Evolutionary conservation across 2,113 vertebrate genomes (phyloP).

Genomic region (Cygnus buccinator): DNA sequence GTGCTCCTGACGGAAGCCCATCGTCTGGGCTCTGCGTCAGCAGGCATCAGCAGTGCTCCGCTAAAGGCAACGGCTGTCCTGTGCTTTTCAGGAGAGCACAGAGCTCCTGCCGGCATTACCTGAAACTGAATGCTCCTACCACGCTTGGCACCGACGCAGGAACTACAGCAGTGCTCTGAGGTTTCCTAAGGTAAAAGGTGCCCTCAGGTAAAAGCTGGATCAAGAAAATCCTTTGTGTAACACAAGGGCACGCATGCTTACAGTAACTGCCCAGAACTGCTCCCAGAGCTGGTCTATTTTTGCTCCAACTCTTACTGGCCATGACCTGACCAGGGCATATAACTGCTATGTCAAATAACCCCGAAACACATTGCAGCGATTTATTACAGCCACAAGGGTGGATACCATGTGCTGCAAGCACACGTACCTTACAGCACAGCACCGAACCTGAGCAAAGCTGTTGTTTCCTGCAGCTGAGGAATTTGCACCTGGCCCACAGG

Average conservation of each 20-base stretch:
- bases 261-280: background rate
- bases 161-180: background rate
- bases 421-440: background rate
- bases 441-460: background rate
- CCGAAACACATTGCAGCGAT: background rate
- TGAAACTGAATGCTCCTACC: fast-evolving
- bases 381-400: background rate
- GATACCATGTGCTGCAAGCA: fast-evolving
- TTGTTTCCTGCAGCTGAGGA: background rate
- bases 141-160: background rate
- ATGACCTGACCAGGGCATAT: background rate
- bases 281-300: background rate
- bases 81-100: background rate
- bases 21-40: background rate
- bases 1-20: background rate
- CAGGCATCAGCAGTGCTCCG: background rate
- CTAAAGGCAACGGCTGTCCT: background rate
- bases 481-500: background rate
- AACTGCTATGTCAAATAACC: background rate
- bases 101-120: background rate
- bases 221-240: background rate
- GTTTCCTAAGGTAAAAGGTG: slow-evolving; percentile 32
- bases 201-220: background rate
- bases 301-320: background rate
- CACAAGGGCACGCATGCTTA: background rate